phyloP scores from a whole-genome alignment of 2,797 vertebrate genomes.

The Acanthiza pusilla region DNA sequence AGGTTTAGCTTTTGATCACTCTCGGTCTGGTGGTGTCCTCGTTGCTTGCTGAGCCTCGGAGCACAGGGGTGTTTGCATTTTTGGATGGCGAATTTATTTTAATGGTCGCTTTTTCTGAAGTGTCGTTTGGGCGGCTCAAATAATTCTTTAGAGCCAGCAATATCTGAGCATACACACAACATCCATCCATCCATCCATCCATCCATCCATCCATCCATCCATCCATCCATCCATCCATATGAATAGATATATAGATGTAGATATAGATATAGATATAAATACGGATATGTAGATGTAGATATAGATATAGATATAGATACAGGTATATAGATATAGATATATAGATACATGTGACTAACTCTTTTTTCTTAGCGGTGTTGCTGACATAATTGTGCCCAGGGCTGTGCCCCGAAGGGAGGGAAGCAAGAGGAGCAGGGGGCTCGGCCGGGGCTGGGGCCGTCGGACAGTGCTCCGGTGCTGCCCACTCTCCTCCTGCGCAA shows the following conservation, averaged over 20 bases:
- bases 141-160: background rate
- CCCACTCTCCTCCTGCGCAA: background rate
- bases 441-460: background rate
- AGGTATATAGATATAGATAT: too few relatives aligned
- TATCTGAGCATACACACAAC: background rate
- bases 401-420: background rate
- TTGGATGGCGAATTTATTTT: background rate
- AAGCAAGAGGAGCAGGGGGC: background rate
- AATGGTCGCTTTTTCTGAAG: background rate
- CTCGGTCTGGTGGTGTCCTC: background rate
- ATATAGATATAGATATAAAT: too few relatives aligned
- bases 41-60: background rate
- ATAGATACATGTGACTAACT: fast-evolving
- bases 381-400: background rate
- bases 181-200: background rate
- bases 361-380: background rate
- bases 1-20: background rate
- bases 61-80: background rate
- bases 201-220: background rate
- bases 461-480: background rate
- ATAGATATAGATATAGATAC: too few relatives aligned
- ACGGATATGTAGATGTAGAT: too few relatives aligned
- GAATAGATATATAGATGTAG: too few relatives aligned
- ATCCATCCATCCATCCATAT: background rate
- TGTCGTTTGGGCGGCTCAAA: background rate